These are phyloP conservation scores for Neelides sp. DNA, from an alignment of 1,140 invertebrate genomes.

Conservation along the genomic window DNA sequence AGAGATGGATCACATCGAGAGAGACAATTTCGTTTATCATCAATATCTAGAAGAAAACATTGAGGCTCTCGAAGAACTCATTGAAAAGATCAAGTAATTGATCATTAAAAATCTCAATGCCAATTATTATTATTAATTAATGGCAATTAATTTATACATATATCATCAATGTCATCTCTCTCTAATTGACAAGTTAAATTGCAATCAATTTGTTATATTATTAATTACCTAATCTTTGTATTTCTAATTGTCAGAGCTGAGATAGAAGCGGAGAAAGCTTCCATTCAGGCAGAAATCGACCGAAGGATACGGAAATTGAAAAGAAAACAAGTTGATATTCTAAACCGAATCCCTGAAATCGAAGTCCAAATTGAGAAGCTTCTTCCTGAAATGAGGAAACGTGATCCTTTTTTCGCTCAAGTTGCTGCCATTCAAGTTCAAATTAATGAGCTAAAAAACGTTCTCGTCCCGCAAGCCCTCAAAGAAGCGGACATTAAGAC, in stretches of 20 bases:
- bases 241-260: constrained; percentile 1
- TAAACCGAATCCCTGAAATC: not conserved
- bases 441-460: not conserved
- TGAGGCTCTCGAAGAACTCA: constrained; percentile 5
- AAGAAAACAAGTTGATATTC: not conserved
- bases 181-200: not conserved
- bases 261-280: constrained; percentile 12
- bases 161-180: no score
- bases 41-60: constrained; percentile 22
- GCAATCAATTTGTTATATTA: not conserved
- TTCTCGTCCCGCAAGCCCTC: not conserved
- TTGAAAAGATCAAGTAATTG: constrained; percentile 15
- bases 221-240: not conserved
- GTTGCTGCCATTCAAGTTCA: not conserved
- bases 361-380: constrained; percentile 9
- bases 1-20: constrained; percentile 11
- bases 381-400: constrained; percentile 8
- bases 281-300: constrained; percentile 9
- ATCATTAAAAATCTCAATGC: not conserved
- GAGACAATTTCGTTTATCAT: constrained; percentile 17
- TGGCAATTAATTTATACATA: constrained; percentile 3
- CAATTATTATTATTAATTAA: not conserved
- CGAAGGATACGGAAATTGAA: constrained; percentile 9
- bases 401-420: constrained; percentile 6
- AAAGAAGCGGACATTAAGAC: constrained; percentile 23